Conservation (phyloP, 2,797 vertebrate species). For the Nyctibius grandis region DNA sequence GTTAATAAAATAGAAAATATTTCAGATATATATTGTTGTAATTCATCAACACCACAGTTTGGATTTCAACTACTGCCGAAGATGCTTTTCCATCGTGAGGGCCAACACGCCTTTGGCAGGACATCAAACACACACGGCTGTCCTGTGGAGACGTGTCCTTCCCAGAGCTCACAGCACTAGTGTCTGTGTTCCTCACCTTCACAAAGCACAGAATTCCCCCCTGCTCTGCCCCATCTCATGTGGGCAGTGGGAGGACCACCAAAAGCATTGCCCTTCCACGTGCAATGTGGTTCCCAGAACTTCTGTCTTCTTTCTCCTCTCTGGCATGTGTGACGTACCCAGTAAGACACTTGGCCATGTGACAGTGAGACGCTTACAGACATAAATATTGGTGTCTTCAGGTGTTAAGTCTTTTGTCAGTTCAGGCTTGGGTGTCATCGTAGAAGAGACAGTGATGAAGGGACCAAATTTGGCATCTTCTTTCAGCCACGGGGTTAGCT, state of each 20-base stretch:
- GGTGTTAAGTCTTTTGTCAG: neutral
- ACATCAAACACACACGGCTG: neutral
- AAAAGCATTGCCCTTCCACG: rapidly evolving
- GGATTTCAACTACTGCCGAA: neutral
- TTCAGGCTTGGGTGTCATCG: neutral
- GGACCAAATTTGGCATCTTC: neutral
- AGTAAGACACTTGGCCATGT: neutral
- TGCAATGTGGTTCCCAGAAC: neutral
- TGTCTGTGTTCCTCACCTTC: neutral
- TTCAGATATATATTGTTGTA: neutral
- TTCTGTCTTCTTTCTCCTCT: neutral
- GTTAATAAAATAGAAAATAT: neutral
- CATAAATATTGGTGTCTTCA: neutral
- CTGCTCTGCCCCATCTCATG: rapidly evolving
- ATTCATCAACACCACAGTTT: neutral
- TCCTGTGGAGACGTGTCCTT: neutral
- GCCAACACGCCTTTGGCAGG: neutral
- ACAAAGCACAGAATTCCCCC: neutral
- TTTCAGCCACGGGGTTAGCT: neutral
- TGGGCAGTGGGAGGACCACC: rapidly evolving
- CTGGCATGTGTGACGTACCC: neutral
- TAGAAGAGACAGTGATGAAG: neutral
- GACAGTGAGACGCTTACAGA: neutral
- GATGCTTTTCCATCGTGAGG: neutral
- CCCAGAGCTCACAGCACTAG: neutral